Evolutionary conservation across 2,113 vertebrate species (phyloP).

Genomic region (Pelvicachromis taeniatus): DNA sequence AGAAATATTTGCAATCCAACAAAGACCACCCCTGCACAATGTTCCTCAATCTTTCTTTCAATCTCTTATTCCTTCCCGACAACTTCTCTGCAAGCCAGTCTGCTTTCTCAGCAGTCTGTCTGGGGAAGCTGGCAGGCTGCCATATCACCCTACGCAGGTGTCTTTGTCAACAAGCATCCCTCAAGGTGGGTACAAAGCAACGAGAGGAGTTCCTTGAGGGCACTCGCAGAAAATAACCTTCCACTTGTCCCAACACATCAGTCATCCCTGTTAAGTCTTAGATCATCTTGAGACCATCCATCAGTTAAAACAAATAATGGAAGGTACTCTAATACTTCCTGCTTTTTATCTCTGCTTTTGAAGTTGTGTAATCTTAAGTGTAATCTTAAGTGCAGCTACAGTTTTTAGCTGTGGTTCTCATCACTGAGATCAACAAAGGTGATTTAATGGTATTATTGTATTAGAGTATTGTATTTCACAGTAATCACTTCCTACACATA

Average conservation of each 20-base stretch:
- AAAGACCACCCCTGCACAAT: too few species aligned
- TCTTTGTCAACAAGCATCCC: slow-evolving; percentile 31
- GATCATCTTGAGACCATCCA: neutral
- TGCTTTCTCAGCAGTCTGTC: neutral
- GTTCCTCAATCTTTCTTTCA: neutral
- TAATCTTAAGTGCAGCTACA: neutral
- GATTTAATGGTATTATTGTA: too few species aligned
- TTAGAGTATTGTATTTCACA: neutral
- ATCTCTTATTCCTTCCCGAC: neutral
- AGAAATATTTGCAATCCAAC: neutral
- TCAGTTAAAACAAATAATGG: neutral
- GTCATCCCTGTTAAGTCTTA: neutral
- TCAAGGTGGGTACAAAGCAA: slow-evolving; percentile 11
- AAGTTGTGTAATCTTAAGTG: neutral
- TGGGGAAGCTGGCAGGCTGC: neutral
- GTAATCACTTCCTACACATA: neutral
- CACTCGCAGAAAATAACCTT: neutral
- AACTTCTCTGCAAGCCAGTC: neutral
- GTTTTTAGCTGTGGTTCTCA: neutral
- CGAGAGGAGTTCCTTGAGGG: neutral
- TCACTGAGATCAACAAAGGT: too few species aligned
- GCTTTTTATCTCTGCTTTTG: neutral
- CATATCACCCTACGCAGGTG: neutral
- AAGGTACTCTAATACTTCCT: neutral
- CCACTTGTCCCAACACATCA: neutral